These are phyloP conservation scores for Saguinus midas DNA, from an alignment of 2,113 vertebrate genomes.

Conservation along the genomic window DNA sequence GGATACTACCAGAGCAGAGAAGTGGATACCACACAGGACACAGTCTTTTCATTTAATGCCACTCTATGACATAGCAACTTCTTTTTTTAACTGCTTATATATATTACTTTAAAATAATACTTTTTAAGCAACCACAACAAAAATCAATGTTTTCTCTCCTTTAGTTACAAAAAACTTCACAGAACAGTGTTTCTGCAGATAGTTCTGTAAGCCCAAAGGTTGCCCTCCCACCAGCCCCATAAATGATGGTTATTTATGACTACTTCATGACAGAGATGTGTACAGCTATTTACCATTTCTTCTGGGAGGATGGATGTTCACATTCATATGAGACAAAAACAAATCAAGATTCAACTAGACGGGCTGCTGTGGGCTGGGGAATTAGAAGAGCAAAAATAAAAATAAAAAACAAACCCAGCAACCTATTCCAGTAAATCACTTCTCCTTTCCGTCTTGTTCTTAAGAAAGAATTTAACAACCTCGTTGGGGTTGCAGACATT, in stretches of 20 bases:
- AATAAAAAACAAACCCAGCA: slow-evolving; percentile 72
- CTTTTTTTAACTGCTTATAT: background rate
- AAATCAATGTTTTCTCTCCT: slow-evolving; percentile 28
- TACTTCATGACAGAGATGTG: slow-evolving; percentile 43
- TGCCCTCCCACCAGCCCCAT: slow-evolving; percentile 61
- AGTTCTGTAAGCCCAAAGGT: slow-evolving; percentile 52
- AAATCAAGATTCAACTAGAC: slow-evolving; percentile 75
- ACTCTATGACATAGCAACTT: background rate
- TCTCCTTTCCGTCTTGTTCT: slow-evolving; percentile 61
- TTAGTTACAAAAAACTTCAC: slow-evolving; percentile 45
- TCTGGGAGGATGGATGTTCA: slow-evolving; percentile 70
- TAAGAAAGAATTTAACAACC: slow-evolving; percentile 72
- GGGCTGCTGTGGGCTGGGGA: slow-evolving; percentile 59
- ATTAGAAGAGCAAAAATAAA: slow-evolving; percentile 77
- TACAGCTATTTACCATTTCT: slow-evolving; percentile 74
- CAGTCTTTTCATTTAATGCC: slow-evolving; percentile 12
- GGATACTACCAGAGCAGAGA: background rate
- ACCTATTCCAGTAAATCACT: slow-evolving; percentile 67
- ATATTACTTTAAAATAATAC: slow-evolving; percentile 46
- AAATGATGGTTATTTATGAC: slow-evolving; percentile 74
- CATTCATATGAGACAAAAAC: slow-evolving; percentile 74
- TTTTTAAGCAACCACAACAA: slow-evolving; percentile 30
- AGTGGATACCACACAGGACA: background rate
- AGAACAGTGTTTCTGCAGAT: background rate
- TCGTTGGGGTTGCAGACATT: slow-evolving; percentile 68